A percentile compares a stretch with the other conserved stretches of the same genome.
phyloP scores from a whole-genome alignment of 92 coral and sea anemone genomes.

The Epizoanthus stellaris region DNA sequence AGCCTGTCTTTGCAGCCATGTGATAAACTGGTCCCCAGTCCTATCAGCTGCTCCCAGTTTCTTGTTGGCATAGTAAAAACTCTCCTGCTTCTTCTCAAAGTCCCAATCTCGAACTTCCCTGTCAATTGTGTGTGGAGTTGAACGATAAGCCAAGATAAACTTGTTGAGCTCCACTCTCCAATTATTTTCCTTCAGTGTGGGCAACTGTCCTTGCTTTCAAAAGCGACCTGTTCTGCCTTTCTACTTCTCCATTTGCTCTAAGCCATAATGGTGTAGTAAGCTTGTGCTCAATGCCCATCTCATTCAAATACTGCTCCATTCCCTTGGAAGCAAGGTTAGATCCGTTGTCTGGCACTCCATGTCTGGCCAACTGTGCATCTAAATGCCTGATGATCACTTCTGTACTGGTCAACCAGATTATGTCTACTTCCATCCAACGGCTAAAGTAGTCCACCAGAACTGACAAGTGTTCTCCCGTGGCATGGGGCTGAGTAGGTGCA shows the following conservation, averaged over 20 bases:
- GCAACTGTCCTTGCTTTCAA: background rate
- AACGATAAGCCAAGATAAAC: too few species aligned
- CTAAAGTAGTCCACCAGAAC: slow-evolving; percentile 46
- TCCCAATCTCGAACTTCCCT: too few species aligned
- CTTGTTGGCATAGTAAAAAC: too few species aligned
- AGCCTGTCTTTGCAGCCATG: too few species aligned
- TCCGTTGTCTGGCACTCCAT: slow-evolving; percentile 48
- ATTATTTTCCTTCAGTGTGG: background rate
- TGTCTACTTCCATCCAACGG: slow-evolving; percentile 39
- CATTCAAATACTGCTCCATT: slow-evolving; percentile 23
- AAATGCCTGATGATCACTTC: background rate
- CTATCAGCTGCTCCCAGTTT: too few species aligned
- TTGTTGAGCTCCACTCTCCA: too few species aligned
- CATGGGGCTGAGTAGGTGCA: slow-evolving; percentile 25
- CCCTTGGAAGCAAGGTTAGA: slow-evolving; percentile 30
- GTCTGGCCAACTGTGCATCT: slow-evolving; percentile 29
- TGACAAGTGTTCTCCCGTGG: slow-evolving; percentile 31
- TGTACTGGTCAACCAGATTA: slow-evolving; percentile 10
- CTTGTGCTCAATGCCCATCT: slow-evolving; percentile 14
- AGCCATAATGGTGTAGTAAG: slow-evolving; percentile 49
- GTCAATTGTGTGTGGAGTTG: too few species aligned
- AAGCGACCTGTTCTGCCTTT: slow-evolving; percentile 34
- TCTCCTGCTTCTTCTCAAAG: too few species aligned
- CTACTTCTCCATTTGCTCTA: slow-evolving; percentile 46
- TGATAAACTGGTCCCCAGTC: too few species aligned